These are phyloP conservation scores for Hestina assimilis DNA, from an alignment of 1,140 invertebrate genomes.

Conservation along the genomic window DNA sequence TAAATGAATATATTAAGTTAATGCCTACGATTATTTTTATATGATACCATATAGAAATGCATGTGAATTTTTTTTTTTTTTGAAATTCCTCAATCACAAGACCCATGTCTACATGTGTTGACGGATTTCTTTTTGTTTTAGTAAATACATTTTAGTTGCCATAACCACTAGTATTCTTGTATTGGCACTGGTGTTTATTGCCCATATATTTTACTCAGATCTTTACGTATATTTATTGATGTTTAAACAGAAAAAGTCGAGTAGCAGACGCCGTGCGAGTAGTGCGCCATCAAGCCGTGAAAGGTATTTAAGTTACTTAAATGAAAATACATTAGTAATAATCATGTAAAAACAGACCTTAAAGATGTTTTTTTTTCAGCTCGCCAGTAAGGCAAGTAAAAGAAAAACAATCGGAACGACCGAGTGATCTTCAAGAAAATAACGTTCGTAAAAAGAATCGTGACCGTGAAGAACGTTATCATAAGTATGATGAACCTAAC, in stretches of 20 bases:
- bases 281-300: conserved; percentile 69
- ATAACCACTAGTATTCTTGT: conserved; percentile 73
- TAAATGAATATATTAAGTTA: conserved; percentile 50
- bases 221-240: conserved; percentile 43
- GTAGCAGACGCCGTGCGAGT: conserved; percentile 70
- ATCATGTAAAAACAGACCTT: conserved; percentile 4
- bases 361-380: conserved; percentile 44
- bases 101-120: conserved; percentile 22
- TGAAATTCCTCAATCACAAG: conserved; percentile 43
- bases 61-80: conserved; percentile 59
- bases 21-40: conserved; percentile 48
- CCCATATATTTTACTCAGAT: conserved; percentile 29
- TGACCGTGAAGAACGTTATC: conserved; percentile 44
- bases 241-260: conserved; percentile 79
- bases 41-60: conserved; percentile 61
- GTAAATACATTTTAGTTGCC: conserved; percentile 59
- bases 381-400: conserved; percentile 57
- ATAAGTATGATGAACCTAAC: conserved; percentile 27
- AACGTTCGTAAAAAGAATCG: conserved; percentile 43
- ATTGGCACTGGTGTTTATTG: conserved; percentile 73
- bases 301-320: conserved; percentile 46
- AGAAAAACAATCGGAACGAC: conserved; percentile 46
- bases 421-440: conserved; percentile 37
- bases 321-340: no score
- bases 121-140: conserved; percentile 51